Evolutionary conservation across 30 jellyfish, hydroid and myxozoan species (phyloP).

Genomic region (Aurelia coerulea): DNA sequence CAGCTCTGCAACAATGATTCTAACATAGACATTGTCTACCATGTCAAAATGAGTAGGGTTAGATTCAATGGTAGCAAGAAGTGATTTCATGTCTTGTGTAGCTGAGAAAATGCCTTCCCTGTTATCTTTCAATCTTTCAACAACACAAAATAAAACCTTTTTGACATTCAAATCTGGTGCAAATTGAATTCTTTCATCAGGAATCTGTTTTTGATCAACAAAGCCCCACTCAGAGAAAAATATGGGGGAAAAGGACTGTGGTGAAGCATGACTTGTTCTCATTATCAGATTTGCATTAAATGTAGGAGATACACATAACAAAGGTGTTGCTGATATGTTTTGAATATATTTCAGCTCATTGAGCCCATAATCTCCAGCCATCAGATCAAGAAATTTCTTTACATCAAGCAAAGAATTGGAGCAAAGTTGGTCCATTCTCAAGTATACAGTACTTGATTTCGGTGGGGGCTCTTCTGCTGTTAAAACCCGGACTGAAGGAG

Average conservation of each 20-base stretch:
- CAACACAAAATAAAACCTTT: no score
- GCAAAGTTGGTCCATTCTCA: constrained; percentile 39
- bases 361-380: constrained; percentile 26
- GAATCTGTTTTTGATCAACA: no score
- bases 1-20: no score
- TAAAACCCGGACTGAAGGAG: constrained; percentile 19
- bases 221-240: background rate
- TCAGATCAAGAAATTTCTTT: constrained; percentile 8
- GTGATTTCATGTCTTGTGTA: no score
- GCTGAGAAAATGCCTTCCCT: no score
- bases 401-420: background rate
- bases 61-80: no score
- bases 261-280: background rate
- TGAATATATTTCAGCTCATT: constrained; percentile 20
- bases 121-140: no score
- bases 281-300: background rate
- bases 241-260: background rate
- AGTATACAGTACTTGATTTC: constrained; percentile 6
- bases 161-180: no score
- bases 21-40: no score
- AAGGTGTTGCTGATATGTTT: constrained; percentile 13
- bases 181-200: no score
- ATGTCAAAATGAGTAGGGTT: no score
- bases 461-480: background rate
- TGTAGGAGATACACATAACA: constrained; percentile 6